phyloP scores from a whole-genome alignment of 1,140 invertebrate species.

The Vanessa atalanta region DNA sequence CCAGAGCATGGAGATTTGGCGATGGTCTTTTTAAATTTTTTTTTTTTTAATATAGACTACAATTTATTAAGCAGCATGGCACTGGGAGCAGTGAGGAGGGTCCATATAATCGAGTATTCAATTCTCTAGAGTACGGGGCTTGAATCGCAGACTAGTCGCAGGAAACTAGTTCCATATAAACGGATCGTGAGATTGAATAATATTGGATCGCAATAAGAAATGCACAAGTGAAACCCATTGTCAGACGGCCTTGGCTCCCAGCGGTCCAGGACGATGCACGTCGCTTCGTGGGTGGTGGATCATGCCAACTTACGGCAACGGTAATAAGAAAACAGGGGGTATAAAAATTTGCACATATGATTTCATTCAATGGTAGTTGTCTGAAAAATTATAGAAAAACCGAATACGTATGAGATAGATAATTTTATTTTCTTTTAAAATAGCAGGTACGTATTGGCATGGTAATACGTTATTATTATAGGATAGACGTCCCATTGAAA shows the following conservation, averaged over 20 bases:
- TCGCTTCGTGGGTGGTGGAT: slow-evolving; percentile 51
- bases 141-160: slow-evolving; percentile 52
- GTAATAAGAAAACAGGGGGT: not conserved
- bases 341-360: not conserved
- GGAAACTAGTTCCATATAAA: slow-evolving; percentile 74
- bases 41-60: not conserved
- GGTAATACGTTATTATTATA: not conserved
- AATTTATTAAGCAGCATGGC: not conserved
- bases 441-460: not conserved
- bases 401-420: not conserved
- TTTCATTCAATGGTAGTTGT: too few species aligned
- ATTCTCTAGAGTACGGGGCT: slow-evolving; percentile 37
- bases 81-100: not conserved
- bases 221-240: slow-evolving; percentile 62
- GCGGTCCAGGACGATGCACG: slow-evolving; percentile 45
- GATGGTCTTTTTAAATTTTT: too few species aligned
- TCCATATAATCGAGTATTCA: slow-evolving; percentile 40
- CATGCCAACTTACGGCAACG: not conserved
- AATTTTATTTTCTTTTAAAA: not conserved
- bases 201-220: slow-evolving; percentile 69
- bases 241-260: slow-evolving; percentile 62
- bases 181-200: slow-evolving; percentile 71
- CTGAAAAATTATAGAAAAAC: not conserved
- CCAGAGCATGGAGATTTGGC: too few species aligned
- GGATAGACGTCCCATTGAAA: slow-evolving; percentile 11